phyloP scores from a whole-genome alignment of 2,888 invertebrate species.

The Ceramica pisi region DNA sequence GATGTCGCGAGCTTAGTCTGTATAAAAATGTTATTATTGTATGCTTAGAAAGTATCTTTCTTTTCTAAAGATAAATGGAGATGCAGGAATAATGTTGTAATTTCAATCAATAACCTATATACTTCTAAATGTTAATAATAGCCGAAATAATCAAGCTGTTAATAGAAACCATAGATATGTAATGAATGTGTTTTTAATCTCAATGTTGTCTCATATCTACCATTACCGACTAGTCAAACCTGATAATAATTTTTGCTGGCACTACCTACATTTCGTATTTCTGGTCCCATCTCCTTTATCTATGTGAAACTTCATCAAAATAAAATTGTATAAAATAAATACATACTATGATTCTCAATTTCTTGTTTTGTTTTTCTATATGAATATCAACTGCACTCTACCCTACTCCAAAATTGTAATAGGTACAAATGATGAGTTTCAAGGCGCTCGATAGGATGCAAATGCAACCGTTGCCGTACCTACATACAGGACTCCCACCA shows the following conservation, averaged over 20 bases:
- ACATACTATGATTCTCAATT: slow-evolving; percentile 74
- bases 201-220: slow-evolving; percentile 47
- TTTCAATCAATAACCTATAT: slow-evolving; percentile 32
- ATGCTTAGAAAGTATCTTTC: slow-evolving; percentile 81
- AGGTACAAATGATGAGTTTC: neutral
- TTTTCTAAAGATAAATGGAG: slow-evolving; percentile 72
- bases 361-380: slow-evolving; percentile 50
- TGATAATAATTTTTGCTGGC: slow-evolving; percentile 47
- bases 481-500: neutral
- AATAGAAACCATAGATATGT: slow-evolving; percentile 50
- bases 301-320: slow-evolving; percentile 73
- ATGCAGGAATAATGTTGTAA: slow-evolving; percentile 61
- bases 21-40: slow-evolving; percentile 84
- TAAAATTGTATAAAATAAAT: slow-evolving; percentile 81
- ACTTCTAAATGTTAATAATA: slow-evolving; percentile 42
- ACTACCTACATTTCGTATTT: slow-evolving; percentile 56
- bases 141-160: slow-evolving; percentile 39
- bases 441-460: neutral
- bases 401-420: too few species aligned
- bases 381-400: neutral
- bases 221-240: slow-evolving; percentile 50
- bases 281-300: slow-evolving; percentile 71
- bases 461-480: neutral
- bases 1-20: slow-evolving; percentile 84
- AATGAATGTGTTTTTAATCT: slow-evolving; percentile 47